phyloP scores from a whole-genome alignment of 2,888 invertebrate genomes.

The Panzeria rudis region DNA sequence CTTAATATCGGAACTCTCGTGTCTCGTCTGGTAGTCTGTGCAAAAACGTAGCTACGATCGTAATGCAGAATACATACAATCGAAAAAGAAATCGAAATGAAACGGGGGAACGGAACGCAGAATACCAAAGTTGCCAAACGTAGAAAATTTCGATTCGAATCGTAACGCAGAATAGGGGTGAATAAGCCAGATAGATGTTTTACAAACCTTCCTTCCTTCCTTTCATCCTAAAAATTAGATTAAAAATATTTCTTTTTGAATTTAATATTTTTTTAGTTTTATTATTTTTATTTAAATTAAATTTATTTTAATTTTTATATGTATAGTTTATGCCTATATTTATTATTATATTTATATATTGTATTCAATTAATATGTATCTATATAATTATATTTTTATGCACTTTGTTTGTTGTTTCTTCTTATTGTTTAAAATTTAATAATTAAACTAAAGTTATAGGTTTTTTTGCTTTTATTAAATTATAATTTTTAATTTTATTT shows the following conservation, averaged over 20 bases:
- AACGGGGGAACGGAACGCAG: no score
- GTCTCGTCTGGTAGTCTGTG: no score
- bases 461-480: slow-evolving; percentile 37
- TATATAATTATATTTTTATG: slow-evolving; percentile 59
- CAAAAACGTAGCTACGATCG: no score
- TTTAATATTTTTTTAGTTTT: slow-evolving; percentile 32
- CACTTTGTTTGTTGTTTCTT: slow-evolving; percentile 56
- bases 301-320: slow-evolving; percentile 29
- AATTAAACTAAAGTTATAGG: slow-evolving; percentile 70
- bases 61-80: no score
- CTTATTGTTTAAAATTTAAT: slow-evolving; percentile 43
- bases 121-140: no score
- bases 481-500: slow-evolving; percentile 3
- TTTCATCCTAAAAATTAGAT: not conserved
- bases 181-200: no score
- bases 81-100: no score
- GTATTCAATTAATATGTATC: slow-evolving; percentile 27
- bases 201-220: no score
- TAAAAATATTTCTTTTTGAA: not conserved
- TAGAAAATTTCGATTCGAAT: no score
- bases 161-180: no score
- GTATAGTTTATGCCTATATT: slow-evolving; percentile 46
- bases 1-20: no score
- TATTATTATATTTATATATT: slow-evolving; percentile 43
- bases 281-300: slow-evolving; percentile 44